Conservation (phyloP, 2,113 vertebrate species). For the Semnopithecus entellus region DNA sequence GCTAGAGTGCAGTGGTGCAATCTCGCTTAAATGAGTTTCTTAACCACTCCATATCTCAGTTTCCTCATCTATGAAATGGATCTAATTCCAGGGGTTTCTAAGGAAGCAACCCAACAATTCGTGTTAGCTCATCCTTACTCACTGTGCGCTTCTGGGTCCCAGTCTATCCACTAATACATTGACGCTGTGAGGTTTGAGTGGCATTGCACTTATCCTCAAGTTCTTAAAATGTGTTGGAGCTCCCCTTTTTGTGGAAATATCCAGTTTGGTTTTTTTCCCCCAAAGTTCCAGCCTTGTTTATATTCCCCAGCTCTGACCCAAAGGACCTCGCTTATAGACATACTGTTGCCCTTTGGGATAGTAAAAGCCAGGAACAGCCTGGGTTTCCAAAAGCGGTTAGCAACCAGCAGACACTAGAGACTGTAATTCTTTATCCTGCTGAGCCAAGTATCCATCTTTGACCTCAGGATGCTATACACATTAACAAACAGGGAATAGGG, state of each 20-base stretch:
- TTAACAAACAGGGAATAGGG: not conserved
- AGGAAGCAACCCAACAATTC: not conserved
- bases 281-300: not conserved
- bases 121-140: not conserved
- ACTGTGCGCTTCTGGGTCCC: not conserved
- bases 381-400: not conserved
- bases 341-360: not conserved
- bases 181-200: not conserved
- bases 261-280: not conserved
- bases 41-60: not conserved
- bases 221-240: not conserved
- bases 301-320: not conserved
- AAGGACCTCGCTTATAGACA: not conserved
- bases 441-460: not conserved
- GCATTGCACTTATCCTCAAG: not conserved
- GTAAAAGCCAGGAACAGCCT: not conserved
- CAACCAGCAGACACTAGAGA: not conserved
- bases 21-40: not conserved
- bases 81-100: not conserved
- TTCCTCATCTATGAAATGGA: not conserved
- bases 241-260: not conserved
- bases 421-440: not conserved
- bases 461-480: not conserved
- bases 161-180: not conserved
- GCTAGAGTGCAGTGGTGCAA: too few species aligned